phyloP scores from a whole-genome alignment of 2,113 vertebrate genomes.

The Polypterus senegalus region DNA sequence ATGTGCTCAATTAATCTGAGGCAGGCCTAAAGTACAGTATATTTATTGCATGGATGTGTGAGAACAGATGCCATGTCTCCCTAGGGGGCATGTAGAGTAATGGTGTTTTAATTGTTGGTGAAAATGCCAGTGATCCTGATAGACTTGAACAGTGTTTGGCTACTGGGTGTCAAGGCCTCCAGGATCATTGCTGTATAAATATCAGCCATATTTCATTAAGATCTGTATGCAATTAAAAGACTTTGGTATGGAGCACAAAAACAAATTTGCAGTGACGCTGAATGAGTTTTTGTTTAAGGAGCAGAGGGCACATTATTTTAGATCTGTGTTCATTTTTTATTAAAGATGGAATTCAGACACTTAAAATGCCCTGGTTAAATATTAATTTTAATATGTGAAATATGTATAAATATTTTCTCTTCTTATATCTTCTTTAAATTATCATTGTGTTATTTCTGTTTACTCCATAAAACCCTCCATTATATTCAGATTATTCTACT shows the following conservation, averaged over 20 bases:
- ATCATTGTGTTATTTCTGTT: too few relatives aligned
- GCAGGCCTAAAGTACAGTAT: slow-evolving; percentile 12
- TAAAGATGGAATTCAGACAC: too few relatives aligned
- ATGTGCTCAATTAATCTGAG: slow-evolving; percentile 23
- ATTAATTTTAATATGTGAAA: too few relatives aligned
- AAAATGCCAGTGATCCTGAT: slow-evolving; percentile 17
- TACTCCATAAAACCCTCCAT: too few relatives aligned
- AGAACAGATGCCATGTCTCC: slow-evolving; percentile 14
- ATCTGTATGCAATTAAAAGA: slow-evolving; percentile 35
- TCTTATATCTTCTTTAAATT: too few relatives aligned
- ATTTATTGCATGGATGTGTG: slow-evolving; percentile 19
- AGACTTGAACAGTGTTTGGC: slow-evolving; percentile 10
- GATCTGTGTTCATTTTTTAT: neutral
- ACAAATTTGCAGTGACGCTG: slow-evolving; percentile 2
- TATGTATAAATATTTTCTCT: too few relatives aligned
- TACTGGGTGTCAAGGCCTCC: slow-evolving; percentile 3
- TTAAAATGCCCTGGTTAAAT: too few relatives aligned
- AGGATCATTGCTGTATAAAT: slow-evolving; percentile 21
- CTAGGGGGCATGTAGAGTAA: slow-evolving; percentile 1
- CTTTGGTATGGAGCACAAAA: slow-evolving; percentile 1
- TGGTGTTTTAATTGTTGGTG: slow-evolving; percentile 3
- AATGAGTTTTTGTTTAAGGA: slow-evolving; percentile 14
- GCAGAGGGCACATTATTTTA: neutral
- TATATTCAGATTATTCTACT: too few relatives aligned
- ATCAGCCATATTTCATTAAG: slow-evolving; percentile 36